These are phyloP conservation scores for Rhamphomyia laevipes DNA, from an alignment of 2,888 invertebrate genomes.

Conservation along the genomic window DNA sequence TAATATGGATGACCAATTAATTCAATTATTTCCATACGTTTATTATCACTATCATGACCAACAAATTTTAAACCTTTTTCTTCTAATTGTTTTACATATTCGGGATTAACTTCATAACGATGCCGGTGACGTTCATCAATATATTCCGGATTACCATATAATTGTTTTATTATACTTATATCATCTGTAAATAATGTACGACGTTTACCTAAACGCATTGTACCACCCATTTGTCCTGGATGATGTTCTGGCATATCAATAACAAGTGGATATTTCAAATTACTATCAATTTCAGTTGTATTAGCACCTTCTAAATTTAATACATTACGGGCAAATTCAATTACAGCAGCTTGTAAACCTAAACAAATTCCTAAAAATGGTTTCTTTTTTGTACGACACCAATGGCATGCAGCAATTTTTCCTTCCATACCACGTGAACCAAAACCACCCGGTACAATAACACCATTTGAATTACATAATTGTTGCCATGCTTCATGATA, in stretches of 20 bases:
- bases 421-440: slow-evolving; percentile 93
- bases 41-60: slow-evolving; percentile 66
- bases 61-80: slow-evolving; percentile 80
- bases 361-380: slow-evolving; percentile 95
- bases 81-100: slow-evolving; percentile 66
- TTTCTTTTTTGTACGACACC: slow-evolving; percentile 81
- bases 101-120: slow-evolving; percentile 93
- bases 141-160: slow-evolving; percentile 63
- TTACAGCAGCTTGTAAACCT: slow-evolving; percentile 93
- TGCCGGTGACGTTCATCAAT: slow-evolving; percentile 96
- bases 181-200: slow-evolving; percentile 63
- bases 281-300: slow-evolving; percentile 71
- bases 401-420: slow-evolving; percentile 84
- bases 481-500: slow-evolving; percentile 92
- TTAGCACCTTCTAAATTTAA: slow-evolving; percentile 66
- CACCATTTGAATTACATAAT: slow-evolving; percentile 77
- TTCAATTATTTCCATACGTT: slow-evolving; percentile 90
- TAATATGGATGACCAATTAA: slow-evolving; percentile 82
- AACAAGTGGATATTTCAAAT: slow-evolving; percentile 66
- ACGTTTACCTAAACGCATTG: slow-evolving; percentile 94
- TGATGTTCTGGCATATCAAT: slow-evolving; percentile 99
- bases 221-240: slow-evolving; percentile 85
- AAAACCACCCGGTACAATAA: slow-evolving; percentile 96
- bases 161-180: slow-evolving; percentile 47
- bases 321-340: slow-evolving; percentile 87